Conservation (phyloP, 2,113 vertebrate species). For the Hippocampus comes region DNA sequence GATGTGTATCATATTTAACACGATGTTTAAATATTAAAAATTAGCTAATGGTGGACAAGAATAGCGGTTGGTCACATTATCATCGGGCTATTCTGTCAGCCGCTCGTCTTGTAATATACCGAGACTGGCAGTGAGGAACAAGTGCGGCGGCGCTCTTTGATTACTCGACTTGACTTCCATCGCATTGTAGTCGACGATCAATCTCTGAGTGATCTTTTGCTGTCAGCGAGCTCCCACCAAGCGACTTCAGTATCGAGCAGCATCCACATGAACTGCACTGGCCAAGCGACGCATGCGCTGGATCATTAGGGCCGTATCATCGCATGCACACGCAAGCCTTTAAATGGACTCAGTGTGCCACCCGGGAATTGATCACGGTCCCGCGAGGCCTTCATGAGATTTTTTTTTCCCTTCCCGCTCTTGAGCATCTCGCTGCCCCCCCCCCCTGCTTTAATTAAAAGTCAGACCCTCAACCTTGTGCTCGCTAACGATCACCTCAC, state of each 20-base stretch:
- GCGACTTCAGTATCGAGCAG: slow-evolving; percentile 9
- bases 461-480: background rate
- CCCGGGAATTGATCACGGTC: background rate
- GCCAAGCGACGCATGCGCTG: background rate
- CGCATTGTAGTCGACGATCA: slow-evolving; percentile 2
- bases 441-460: slow-evolving; percentile 29
- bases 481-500: slow-evolving; percentile 7
- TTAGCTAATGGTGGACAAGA: no score
- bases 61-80: no score
- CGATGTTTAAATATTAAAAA: no score
- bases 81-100: no score
- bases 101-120: no score
- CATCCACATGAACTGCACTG: slow-evolving; percentile 7
- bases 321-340: background rate
- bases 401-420: slow-evolving; percentile 5
- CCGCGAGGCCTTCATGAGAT: slow-evolving; percentile 3
- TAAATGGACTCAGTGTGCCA: background rate
- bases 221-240: slow-evolving; percentile 6
- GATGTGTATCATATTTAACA: no score
- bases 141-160: no score
- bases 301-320: slow-evolving; percentile 9
- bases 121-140: no score
- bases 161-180: background rate
- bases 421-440: slow-evolving; percentile 8
- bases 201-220: background rate